These are phyloP conservation scores for Muscidifurax raptorellus DNA, from an alignment of 1,140 invertebrate genomes.

Conservation along the genomic window DNA sequence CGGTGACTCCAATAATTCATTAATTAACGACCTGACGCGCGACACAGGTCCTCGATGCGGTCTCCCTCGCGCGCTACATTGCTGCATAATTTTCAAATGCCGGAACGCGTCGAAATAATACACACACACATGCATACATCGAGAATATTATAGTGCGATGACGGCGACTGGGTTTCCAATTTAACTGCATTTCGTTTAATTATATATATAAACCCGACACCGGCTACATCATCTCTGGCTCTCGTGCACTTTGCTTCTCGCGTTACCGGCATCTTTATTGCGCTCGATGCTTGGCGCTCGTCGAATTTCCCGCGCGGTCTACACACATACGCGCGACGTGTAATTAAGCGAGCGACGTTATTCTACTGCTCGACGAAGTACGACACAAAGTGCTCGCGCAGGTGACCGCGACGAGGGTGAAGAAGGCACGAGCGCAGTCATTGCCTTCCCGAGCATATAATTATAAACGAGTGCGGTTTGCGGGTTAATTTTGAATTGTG, in stretches of 20 bases:
- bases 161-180: no score
- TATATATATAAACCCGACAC: neutral
- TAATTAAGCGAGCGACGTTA: slow-evolving; percentile 8
- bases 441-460: neutral
- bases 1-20: slow-evolving; percentile 14
- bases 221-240: neutral
- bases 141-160: no score
- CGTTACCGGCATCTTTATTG: neutral
- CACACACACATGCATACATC: no score
- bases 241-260: neutral
- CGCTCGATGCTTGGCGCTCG: neutral
- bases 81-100: no score
- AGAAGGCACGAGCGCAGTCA: neutral
- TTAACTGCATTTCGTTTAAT: neutral
- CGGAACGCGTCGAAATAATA: no score
- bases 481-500: no score
- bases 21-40: slow-evolving; percentile 13
- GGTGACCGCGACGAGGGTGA: neutral
- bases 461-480: no score
- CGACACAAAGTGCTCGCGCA: neutral
- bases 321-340: neutral
- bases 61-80: neutral
- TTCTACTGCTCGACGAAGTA: neutral
- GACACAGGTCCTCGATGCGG: no score
- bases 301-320: slow-evolving; percentile 10